Base-by-base conservation (phyloP, 2,113 vertebrate species). In the Sylvia atricapilla region DNA sequence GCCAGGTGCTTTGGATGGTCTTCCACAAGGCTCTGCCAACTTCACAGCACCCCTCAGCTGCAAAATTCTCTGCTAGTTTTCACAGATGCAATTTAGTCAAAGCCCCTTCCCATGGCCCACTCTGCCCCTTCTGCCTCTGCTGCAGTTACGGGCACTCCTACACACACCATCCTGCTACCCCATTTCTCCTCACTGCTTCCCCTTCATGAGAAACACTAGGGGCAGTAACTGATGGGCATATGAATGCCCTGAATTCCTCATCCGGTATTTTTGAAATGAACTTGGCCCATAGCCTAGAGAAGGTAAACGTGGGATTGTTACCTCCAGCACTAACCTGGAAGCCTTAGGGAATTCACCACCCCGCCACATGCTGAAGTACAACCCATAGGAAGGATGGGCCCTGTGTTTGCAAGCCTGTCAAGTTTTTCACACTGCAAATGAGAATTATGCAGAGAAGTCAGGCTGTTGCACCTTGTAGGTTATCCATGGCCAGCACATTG, bases 1-100 rank as follows among this genome's bases (percentile, higher is more conserved):
- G 84, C 46, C 96, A 96, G 96, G 96, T 95, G 95, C 95, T 90
- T 76, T 88, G 94, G 81, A 90, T 9, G 9, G 62, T 78, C 80
- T 83, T 90, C 73, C 68, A 7, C 39, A 33, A 75, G 58, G 62
- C 89, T 60, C 75, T 94, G 93, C 95, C 89, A 96, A 15, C 88
- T 78, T 87, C 68, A 55, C 87, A 91, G 91, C 68, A 76, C 59
- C 49, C 81, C 72, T 82, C 69, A 66, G 70, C 78, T 46, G 44
- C 58, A 82, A 74, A 94, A 94, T 56, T 75, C 70, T 49, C 56
- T 0, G 0, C 52, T 89, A 15, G 35, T 78, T 87, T 80, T 79
- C 58, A 72, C 58, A 88, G 49, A 76, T 23, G 62, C 16, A 9
- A 16, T 80, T 94, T 83, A 1, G 2, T 49, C 70, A 76, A 69